Percentiles rank a stretch among this genome's conserved stretches.
Conservation (phyloP, 1,140 invertebrate species). For the Drosophila malerkotliana region DNA sequence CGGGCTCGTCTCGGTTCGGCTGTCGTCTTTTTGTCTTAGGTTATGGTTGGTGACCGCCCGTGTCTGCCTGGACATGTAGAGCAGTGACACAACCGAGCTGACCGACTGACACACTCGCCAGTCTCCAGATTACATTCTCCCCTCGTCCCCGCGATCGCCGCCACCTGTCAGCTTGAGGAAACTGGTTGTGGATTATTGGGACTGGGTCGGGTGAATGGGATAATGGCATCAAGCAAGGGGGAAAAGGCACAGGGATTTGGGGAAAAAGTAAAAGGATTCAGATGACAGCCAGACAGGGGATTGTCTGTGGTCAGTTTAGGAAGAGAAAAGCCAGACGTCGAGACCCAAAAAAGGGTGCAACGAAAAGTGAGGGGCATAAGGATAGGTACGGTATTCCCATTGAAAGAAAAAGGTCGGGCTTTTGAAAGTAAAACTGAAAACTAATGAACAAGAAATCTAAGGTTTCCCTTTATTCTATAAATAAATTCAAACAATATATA, state of each 20-base stretch:
- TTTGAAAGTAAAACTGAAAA: conserved; percentile 7
- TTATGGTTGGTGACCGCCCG: conserved; percentile 62
- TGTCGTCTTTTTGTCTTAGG: conserved; percentile 51
- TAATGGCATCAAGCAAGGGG: conserved; percentile 32
- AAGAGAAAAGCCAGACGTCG: conserved; percentile 6
- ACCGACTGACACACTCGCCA: conserved; percentile 69
- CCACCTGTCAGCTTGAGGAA: conserved; percentile 21
- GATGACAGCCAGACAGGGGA: conserved; percentile 16
- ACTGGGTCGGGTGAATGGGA: conserved; percentile 30
- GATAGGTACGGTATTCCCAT: conserved; percentile 6
- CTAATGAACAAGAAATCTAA: background rate
- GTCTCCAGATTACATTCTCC: background rate
- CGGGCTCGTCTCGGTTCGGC: conserved; percentile 22
- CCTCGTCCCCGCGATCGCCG: conserved; percentile 1
- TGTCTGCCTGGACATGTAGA: conserved; percentile 35
- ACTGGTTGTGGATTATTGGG: conserved; percentile 27
- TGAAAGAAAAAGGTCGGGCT: conserved; percentile 3
- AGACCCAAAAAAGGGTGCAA: background rate
- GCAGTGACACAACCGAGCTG: conserved; percentile 67
- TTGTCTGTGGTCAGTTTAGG: conserved; percentile 34
- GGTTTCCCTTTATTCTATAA: background rate
- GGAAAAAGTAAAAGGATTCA: conserved; percentile 55
- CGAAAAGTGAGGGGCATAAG: background rate
- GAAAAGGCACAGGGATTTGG: no score
- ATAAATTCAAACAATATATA: background rate